A percentile compares a stretch with the other conserved stretches of the same genome.
Evolutionary conservation across 2,888 invertebrate genomes (phyloP).

Genomic region (Dasypolia templi): DNA sequence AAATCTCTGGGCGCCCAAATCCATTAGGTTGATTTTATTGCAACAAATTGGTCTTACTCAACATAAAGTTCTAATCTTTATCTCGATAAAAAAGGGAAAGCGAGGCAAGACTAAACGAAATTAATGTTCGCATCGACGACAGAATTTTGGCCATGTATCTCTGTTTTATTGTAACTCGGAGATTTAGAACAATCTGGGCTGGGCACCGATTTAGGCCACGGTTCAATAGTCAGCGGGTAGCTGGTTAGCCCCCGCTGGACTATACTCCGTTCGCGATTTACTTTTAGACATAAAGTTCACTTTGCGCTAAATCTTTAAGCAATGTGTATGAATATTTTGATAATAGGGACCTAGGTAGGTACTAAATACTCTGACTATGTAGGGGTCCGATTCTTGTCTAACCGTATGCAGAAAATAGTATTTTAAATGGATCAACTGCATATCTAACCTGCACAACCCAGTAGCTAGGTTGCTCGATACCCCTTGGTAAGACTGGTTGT

Average conservation of each 20-base stretch:
- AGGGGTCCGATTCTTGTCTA: neutral
- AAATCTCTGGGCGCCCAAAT: constrained; percentile 24
- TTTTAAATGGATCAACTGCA: neutral
- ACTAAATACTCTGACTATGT: no score
- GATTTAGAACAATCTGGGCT: constrained; percentile 52
- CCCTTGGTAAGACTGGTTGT: no score
- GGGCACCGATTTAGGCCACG: constrained; percentile 11
- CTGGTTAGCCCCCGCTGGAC: neutral
- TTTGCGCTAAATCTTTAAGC: neutral
- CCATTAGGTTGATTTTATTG: constrained; percentile 51
- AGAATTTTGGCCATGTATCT: constrained; percentile 48
- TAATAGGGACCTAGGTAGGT: no score
- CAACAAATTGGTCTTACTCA: constrained; percentile 48
- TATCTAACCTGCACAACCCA: no score
- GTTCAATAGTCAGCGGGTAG: constrained; percentile 24
- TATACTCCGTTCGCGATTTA: no score
- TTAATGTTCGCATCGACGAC: constrained; percentile 46
- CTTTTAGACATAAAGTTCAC: neutral
- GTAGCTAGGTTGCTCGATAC: no score
- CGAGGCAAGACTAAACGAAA: constrained; percentile 46
- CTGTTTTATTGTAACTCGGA: constrained; percentile 43
- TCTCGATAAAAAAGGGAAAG: constrained; percentile 51
- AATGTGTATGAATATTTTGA: neutral
- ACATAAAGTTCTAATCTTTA: constrained; percentile 57
- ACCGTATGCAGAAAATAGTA: neutral